A percentile compares a stretch with the other conserved stretches of the same genome.
These are phyloP conservation scores for Riparia riparia DNA, from an alignment of 2,113 vertebrate species.

Conservation along the genomic window DNA sequence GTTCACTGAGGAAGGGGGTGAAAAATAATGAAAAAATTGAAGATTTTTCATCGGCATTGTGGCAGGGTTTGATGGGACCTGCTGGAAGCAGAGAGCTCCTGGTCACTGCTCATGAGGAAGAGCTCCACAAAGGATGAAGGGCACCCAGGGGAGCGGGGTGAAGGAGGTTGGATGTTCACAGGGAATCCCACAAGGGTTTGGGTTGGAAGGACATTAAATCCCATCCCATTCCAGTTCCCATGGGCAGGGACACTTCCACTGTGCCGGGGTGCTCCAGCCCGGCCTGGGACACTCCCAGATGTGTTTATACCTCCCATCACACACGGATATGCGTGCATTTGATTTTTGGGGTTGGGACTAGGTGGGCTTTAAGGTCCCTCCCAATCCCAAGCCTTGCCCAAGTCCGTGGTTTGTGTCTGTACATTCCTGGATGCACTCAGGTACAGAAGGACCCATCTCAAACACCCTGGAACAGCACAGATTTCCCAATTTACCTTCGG, in stretches of 20 bases:
- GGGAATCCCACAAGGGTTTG: neutral
- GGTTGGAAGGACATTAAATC: neutral
- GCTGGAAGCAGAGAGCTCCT: neutral
- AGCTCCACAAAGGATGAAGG: neutral
- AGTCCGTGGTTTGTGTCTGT: fast-evolving
- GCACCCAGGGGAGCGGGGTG: neutral
- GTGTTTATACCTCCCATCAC: too few species aligned
- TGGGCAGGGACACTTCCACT: neutral
- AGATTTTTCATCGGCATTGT: too few species aligned
- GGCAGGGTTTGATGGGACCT: neutral
- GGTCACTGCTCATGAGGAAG: neutral
- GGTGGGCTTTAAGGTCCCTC: neutral
- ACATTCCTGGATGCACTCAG: fast-evolving
- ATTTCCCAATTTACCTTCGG: neutral
- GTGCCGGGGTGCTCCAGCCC: neutral
- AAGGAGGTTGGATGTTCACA: fast-evolving
- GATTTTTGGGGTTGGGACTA: neutral
- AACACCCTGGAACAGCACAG: neutral
- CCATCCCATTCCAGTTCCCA: too few species aligned
- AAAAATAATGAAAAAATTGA: too few species aligned
- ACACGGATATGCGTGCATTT: fast-evolving
- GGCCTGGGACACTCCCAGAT: neutral
- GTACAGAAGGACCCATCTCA: fast-evolving
- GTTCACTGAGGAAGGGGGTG: too few species aligned
- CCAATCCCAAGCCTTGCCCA: neutral